A percentile compares a stretch with the other conserved stretches of the same genome.
These are phyloP conservation scores for Canis aureus DNA, from an alignment of 2,113 vertebrate species.

Conservation along the genomic window DNA sequence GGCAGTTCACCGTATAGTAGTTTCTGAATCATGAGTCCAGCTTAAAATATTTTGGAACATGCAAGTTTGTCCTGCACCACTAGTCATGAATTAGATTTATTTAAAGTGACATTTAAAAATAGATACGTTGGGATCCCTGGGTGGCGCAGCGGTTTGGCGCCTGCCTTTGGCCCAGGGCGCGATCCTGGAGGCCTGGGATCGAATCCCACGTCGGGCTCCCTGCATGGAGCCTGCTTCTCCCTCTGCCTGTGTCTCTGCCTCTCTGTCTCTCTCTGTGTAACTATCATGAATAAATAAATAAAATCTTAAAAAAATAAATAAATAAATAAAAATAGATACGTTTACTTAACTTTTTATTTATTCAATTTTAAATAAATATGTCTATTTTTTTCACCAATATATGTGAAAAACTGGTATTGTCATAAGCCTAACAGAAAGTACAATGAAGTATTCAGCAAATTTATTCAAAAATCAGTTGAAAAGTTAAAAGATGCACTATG, in stretches of 20 bases:
- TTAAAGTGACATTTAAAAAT: not conserved
- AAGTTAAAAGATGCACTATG: not conserved
- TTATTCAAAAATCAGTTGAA: not conserved
- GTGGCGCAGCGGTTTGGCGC: too few species aligned
- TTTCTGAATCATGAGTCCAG: not conserved
- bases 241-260: too few species aligned
- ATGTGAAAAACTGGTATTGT: not conserved
- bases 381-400: not conserved
- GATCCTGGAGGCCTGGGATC: too few species aligned
- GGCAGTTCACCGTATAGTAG: rapidly evolving
- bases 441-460: not conserved
- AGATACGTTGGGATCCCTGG: not conserved
- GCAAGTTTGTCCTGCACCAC: not conserved
- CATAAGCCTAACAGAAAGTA: not conserved
- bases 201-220: too few species aligned
- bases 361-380: not conserved
- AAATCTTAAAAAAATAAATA: too few species aligned
- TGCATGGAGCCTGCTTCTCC: too few species aligned
- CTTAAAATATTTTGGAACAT: not conserved
- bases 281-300: too few species aligned
- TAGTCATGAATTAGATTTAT: not conserved
- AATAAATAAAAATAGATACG: not conserved
- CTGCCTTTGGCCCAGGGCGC: too few species aligned
- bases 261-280: too few species aligned
- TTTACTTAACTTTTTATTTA: not conserved